Base-by-base conservation (phyloP, 2,113 vertebrate genomes). In the Scatophagus argus region DNA sequence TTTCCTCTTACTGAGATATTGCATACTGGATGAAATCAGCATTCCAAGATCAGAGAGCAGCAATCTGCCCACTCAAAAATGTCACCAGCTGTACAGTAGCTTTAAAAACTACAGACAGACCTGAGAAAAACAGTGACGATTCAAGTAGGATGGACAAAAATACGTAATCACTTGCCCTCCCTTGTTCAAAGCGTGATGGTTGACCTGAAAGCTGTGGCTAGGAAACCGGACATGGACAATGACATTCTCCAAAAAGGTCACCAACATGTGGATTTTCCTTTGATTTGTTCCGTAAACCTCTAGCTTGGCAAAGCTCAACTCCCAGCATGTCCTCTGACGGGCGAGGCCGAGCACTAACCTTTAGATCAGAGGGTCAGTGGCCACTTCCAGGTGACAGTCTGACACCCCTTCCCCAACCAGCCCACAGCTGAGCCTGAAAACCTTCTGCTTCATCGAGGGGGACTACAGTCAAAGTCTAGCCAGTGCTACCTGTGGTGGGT, bases 221-320 rank as follows among this genome's bases (percentile, higher is more conserved):
- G 14, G 23, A 41, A 23, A 62, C 52, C 4, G 1, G 70, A 84
- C 71, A 65, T n/a, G 54, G 77, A 80, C 78, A 44, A 52, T 83
- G 87, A 79, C 85, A 77, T 90, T 92, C 67, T 89, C 52, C 25
- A 34, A 86, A 52, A 92, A 93, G 88, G 89, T 89, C 88, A 82
- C 56, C 52, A 8, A 77, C 77, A 68, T 75, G 82, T 49, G 83
- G 86, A 69, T 76, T 77, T 47, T 76, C 51, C 81, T 86, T 85
- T 41, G 52, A 79, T 55, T 43, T 43, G 77, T 44, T 77, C 81
- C 79, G 74, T 74, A 21, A 78, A 44, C 44, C 54, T 71, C 74
- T 41, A 68, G 70, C 2, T 5, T 49, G 31, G 46, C 67, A 51
- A 39, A 83, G 77, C 63, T 3, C 6, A 61, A 71, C 80, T 60